These are phyloP conservation scores for Andrena hattorfiana DNA, from an alignment of 2,888 invertebrate species.

Conservation along the genomic window DNA sequence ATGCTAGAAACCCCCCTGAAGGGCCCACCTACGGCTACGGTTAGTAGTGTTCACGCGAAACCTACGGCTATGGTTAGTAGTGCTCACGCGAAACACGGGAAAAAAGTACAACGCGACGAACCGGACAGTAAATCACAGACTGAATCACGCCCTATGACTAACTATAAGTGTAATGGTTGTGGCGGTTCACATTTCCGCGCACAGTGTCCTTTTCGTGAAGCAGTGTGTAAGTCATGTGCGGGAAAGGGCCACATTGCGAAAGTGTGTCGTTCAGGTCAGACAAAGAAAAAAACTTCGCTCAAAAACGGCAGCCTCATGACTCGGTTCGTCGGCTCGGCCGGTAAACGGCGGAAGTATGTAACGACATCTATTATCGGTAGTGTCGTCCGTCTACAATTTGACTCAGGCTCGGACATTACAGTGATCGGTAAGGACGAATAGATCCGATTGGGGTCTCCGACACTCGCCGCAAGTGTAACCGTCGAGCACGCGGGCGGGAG, in stretches of 20 bases:
- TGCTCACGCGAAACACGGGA: not conserved
- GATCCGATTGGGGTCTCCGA: not conserved
- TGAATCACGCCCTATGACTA: too few species aligned
- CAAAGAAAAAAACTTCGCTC: not conserved
- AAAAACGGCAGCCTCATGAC: not conserved
- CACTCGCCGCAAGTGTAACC: not conserved
- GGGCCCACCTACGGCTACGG: too few species aligned
- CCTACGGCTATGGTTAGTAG: too few species aligned
- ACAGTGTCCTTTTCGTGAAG: conserved; percentile 13
- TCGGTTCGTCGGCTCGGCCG: not conserved
- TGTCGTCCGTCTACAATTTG: not conserved
- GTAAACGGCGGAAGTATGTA: too few species aligned
- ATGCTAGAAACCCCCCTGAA: not conserved
- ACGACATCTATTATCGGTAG: too few species aligned
- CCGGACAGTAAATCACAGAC: too few species aligned
- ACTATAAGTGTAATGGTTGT: conserved; percentile 14
- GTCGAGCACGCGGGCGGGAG: not conserved
- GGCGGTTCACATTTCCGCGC: not conserved
- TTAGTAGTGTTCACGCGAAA: too few species aligned
- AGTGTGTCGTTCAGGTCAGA: not conserved
- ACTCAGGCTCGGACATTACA: not conserved
- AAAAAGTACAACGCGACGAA: not conserved
- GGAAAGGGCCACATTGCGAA: not conserved
- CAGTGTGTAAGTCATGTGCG: not conserved
- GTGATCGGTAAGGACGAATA: not conserved